These are phyloP conservation scores for Formica aserva DNA, from an alignment of 2,888 invertebrate genomes.

Conservation along the genomic window DNA sequence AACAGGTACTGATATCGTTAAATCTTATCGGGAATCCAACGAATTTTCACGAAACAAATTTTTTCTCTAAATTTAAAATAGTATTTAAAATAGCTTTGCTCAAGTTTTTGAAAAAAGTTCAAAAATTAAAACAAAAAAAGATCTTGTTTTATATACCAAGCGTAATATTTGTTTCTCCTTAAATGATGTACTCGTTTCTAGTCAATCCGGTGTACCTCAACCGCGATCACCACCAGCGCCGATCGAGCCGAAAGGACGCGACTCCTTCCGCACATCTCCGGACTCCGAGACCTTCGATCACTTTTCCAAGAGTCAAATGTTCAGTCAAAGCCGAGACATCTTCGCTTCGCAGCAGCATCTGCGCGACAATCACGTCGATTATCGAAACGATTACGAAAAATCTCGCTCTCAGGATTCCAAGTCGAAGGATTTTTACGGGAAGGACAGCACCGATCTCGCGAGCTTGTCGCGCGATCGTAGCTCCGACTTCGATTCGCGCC, in stretches of 20 bases:
- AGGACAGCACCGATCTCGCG: constrained; percentile 81
- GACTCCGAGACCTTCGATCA: constrained; percentile 83
- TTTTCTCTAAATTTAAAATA: neutral
- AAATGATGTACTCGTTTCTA: constrained; percentile 63
- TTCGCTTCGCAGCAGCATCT: constrained; percentile 83
- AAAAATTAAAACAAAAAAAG: neutral
- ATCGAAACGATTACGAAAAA: constrained; percentile 76
- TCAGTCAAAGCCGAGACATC: constrained; percentile 83
- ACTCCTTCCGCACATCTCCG: constrained; percentile 81
- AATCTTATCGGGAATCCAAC: neutral
- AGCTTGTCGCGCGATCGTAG: constrained; percentile 79
- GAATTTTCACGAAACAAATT: neutral
- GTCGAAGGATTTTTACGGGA: constrained; percentile 80
- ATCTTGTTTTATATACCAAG: neutral
- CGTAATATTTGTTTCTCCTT: neutral
- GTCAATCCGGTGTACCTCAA: constrained; percentile 86
- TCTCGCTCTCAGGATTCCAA: constrained; percentile 75
- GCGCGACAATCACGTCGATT: constrained; percentile 79
- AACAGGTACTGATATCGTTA: constrained; percentile 81
- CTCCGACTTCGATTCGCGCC: constrained; percentile 82
- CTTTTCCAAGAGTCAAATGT: constrained; percentile 84
- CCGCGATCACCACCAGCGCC: constrained; percentile 90
- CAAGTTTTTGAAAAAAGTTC: neutral
- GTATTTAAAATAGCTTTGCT: neutral
- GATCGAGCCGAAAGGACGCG: constrained; percentile 87